A percentile compares a stretch with the other conserved stretches of the same genome.
Evolutionary conservation across 2,797 vertebrate species (phyloP).

Genomic region (Coregonus sp.): DNA sequence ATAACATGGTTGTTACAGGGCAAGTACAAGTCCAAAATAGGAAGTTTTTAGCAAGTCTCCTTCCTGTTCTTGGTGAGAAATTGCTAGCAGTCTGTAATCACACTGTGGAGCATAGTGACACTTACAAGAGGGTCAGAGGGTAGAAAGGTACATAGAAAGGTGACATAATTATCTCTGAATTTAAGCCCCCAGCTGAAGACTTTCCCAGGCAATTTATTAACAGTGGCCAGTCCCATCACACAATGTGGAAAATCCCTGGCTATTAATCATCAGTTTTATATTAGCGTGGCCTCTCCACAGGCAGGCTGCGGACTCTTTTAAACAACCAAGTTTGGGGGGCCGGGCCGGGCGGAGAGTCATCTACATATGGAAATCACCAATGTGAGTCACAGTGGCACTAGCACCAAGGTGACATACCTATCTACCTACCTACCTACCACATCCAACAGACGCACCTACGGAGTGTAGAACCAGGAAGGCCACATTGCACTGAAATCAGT

Average conservation of each 20-base stretch:
- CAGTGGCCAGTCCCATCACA: neutral
- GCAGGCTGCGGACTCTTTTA: neutral
- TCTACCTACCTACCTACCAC: neutral
- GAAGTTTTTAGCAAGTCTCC: neutral
- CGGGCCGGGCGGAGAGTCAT: neutral
- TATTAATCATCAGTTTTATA: neutral
- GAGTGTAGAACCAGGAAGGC: no score
- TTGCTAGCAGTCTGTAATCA: constrained; percentile 22
- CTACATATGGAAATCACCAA: neutral
- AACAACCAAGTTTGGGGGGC: neutral
- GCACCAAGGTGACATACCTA: neutral
- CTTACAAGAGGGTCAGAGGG: constrained; percentile 25
- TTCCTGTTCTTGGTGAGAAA: constrained; percentile 26
- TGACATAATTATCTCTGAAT: neutral
- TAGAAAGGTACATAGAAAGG: neutral
- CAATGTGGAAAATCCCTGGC: neutral
- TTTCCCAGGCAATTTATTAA: neutral
- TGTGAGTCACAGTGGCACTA: neutral
- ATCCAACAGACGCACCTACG: no score
- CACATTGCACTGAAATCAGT: no score
- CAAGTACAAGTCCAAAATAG: constrained; percentile 7
- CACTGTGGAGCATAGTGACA: constrained; percentile 16
- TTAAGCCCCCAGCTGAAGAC: neutral
- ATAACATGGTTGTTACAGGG: neutral
- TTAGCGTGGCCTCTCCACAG: neutral